Conservation (phyloP, 2,888 invertebrate genomes). For the Sicus ferrugineus region DNA sequence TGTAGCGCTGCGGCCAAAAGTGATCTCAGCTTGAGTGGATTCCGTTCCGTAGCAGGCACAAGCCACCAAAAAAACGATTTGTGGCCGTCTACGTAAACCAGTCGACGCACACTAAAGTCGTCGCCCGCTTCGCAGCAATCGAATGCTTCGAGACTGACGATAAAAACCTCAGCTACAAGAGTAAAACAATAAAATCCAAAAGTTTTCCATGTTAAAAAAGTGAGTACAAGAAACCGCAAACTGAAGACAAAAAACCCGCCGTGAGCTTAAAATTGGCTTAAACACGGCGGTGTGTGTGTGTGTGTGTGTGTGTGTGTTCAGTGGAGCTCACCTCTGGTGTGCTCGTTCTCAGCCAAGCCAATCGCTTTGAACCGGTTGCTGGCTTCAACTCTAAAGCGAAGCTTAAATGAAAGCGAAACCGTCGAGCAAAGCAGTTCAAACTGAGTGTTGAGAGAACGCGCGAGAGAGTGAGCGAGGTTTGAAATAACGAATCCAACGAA, state of each 20-base stretch:
- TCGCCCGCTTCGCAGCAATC: conserved; percentile 54
- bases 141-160: conserved; percentile 15
- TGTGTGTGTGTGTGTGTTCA: neutral
- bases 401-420: conserved; percentile 14
- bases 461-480: neutral
- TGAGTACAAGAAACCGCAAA: conserved; percentile 23
- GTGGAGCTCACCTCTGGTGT: neutral
- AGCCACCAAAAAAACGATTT: conserved; percentile 45
- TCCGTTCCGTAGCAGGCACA: conserved; percentile 7
- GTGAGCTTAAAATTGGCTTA: conserved; percentile 36
- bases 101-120: conserved; percentile 66
- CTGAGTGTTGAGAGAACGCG: neutral
- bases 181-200: neutral
- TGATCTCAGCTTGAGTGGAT: conserved; percentile 11
- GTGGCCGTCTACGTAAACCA: conserved; percentile 66
- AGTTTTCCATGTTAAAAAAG: neutral
- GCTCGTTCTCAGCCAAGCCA: neutral
- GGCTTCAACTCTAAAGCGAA: neutral
- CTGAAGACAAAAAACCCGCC: conserved; percentile 21
- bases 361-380: neutral
- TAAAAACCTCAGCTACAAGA: conserved; percentile 8
- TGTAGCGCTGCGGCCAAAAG: neutral
- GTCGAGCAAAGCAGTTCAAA: neutral
- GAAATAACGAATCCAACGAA: neutral
- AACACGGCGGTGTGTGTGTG: neutral